Evolutionary conservation across 2,797 vertebrate species (phyloP).

Genomic region (Allobates femoralis): DNA sequence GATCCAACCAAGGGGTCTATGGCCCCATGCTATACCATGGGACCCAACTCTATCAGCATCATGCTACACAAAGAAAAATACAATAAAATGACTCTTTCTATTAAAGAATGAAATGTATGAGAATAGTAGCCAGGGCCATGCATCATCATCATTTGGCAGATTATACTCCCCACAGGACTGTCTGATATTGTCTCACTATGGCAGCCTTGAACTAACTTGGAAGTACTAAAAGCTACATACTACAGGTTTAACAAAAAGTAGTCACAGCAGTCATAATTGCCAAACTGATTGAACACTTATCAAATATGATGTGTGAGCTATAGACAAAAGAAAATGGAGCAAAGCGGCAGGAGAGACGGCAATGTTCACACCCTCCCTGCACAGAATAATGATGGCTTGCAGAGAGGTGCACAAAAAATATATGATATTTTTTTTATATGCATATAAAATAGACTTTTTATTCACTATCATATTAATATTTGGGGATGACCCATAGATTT

Average conservation of each 20-base stretch:
- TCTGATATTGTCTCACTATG: conserved; percentile 31
- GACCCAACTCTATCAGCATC: no score
- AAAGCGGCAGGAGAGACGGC: neutral
- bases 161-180: neutral
- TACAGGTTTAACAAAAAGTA: conserved; percentile 15
- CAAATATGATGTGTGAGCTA: neutral
- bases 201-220: conserved; percentile 1
- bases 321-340: neutral
- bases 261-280: conserved; percentile 12
- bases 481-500: no score
- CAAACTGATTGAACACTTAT: neutral
- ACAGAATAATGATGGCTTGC: neutral
- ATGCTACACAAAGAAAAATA: neutral
- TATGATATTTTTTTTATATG: no score
- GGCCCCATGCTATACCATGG: no score
- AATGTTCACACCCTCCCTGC: neutral
- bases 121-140: neutral
- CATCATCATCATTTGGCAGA: neutral
- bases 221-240: neutral
- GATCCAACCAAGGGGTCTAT: no score
- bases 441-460: no score
- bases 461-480: no score
- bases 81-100: neutral
- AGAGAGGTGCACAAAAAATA: no score
- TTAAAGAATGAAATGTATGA: neutral